Percentiles rank a stretch among this genome's conserved stretches.
These are phyloP conservation scores for Megaceryle torquata DNA, from an alignment of 2,113 vertebrate species.

Conservation along the genomic window DNA sequence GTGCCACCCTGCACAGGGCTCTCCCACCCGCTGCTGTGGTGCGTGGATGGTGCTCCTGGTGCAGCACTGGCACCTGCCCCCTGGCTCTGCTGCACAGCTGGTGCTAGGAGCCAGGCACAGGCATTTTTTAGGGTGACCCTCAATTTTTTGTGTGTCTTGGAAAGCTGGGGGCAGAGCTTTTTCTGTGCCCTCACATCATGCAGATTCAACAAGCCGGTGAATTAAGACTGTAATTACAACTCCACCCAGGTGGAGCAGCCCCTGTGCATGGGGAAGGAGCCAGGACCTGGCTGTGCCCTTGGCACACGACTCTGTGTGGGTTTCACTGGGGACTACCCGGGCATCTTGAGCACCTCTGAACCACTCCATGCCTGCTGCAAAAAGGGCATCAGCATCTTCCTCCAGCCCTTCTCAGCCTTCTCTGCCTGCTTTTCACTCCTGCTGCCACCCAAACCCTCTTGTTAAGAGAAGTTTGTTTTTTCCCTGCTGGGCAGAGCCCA, in stretches of 20 bases:
- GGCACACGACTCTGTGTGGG: background rate
- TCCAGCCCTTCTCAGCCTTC: background rate
- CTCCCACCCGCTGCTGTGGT: background rate
- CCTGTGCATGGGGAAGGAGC: background rate
- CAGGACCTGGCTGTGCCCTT: accelerated
- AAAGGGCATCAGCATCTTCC: background rate
- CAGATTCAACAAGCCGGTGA: background rate
- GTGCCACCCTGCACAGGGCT: accelerated
- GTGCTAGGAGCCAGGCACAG: accelerated
- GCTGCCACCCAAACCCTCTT: background rate
- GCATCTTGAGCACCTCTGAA: background rate
- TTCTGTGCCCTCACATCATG: background rate
- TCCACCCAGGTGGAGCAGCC: background rate
- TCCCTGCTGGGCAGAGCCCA: background rate
- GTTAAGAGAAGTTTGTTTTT: background rate
- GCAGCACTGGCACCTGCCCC: background rate
- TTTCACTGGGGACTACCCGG: background rate
- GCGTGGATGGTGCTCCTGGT: background rate
- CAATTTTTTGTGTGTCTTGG: background rate
- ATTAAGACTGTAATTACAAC: background rate
- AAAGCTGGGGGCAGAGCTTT: background rate
- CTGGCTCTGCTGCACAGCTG: accelerated
- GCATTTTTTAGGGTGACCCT: background rate
- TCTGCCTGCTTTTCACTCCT: background rate
- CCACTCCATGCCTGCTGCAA: background rate